Evolutionary conservation across 2,888 invertebrate species (phyloP), one percentile per base, ranked within the genome.

Genomic region (Eulithis testata): DNA sequence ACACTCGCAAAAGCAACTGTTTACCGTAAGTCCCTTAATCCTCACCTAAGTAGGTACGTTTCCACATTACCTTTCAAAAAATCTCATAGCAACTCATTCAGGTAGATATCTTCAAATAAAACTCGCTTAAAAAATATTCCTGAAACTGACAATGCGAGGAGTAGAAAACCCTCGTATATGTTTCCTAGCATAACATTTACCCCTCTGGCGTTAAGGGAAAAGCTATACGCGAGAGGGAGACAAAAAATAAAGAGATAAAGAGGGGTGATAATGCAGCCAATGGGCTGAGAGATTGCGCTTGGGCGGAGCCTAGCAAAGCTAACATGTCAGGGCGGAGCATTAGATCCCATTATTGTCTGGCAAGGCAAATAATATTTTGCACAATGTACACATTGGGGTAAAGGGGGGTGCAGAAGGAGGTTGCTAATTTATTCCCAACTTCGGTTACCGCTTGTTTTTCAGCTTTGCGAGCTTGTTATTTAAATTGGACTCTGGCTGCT

Each of bases 291-390:
- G 76, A 71, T 58, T 56, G 27, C 12, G 66, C 62, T 69, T 51
- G 87, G 93, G 93, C 89, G 93, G 91, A 79, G 91, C 80, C 76
- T 70, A 69, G 73, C 82, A 89, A 92, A 93, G 93, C 92, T 92
- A 92, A 93, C 92, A 93, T 93, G 93, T 93, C 94, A 93, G 90
- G 91, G 92, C 90, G 92, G 84, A 87, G 90, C 91, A 85, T 80
- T 88, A 90, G 90, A 91, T 92, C 91, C 90, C 89, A 94, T 90
- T 93, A 93, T 92, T 91, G 91, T 93, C 93, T 94, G 93, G 94
- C 93, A 94, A 95, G 94, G 95, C 95, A 95, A 95, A 95, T 95
- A 95, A 95, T 95, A 95, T 95, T 95, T 94, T 94, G 94, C 94
- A 94, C 95, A 95, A 94, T 94, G 94, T 95, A 95, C 94, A 95